phyloP scores from a whole-genome alignment of 2,888 invertebrate genomes.

The Mimas tiliae region DNA sequence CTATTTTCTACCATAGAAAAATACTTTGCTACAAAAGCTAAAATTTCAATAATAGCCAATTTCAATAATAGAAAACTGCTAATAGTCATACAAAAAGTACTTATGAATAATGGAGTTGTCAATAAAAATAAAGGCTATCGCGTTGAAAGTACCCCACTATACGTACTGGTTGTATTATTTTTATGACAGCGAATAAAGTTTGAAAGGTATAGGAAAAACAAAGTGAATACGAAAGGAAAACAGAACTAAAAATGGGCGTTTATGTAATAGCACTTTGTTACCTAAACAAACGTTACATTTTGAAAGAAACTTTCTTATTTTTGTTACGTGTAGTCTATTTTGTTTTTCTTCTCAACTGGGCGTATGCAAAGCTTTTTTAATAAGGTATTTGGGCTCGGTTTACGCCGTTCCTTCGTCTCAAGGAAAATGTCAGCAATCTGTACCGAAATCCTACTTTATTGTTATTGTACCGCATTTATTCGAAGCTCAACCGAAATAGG shows the following conservation, averaged over 20 bases:
- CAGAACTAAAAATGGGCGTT: conserved; percentile 27
- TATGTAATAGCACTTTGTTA: conserved; percentile 31
- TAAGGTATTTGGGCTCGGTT: conserved; percentile 67
- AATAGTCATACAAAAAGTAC: conserved; percentile 5
- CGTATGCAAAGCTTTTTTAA: conserved; percentile 76
- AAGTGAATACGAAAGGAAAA: conserved; percentile 29
- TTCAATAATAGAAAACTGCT: no score
- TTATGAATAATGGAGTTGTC: conserved; percentile 39
- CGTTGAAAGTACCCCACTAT: conserved; percentile 44
- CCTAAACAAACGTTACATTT: conserved; percentile 29
- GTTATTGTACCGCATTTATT: conserved; percentile 79
- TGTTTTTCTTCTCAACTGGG: conserved; percentile 46
- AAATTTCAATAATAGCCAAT: no score
- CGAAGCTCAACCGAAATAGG: conserved; percentile 65
- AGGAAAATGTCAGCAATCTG: conserved; percentile 79
- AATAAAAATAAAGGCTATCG: conserved; percentile 43
- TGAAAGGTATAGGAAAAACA: conserved; percentile 30
- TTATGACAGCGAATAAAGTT: conserved; percentile 34
- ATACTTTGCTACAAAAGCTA: no score
- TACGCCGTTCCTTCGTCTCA: conserved; percentile 68
- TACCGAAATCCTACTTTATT: conserved; percentile 78
- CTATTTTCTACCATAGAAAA: no score
- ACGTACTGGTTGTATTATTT: conserved; percentile 43
- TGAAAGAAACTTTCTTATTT: conserved; percentile 25
- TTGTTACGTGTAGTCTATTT: conserved; percentile 17